Conservation (phyloP, 2,888 invertebrate genomes). For the Aleiodes alternator region DNA sequence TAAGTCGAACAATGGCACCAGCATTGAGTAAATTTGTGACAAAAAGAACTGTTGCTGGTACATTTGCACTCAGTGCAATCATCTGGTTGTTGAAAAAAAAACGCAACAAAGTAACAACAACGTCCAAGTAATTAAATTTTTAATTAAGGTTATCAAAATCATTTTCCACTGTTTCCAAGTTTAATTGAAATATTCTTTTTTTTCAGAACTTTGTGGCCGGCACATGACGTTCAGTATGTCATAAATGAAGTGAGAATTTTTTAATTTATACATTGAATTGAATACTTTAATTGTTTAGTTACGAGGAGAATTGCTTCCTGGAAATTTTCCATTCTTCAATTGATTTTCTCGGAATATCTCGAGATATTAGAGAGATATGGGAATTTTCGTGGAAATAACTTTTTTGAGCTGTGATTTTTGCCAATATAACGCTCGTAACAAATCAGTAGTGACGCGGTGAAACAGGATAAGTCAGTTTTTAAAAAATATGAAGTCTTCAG, state of each 20-base stretch:
- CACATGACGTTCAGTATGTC: slow-evolving; percentile 87
- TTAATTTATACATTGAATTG: neutral
- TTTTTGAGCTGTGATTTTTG: neutral
- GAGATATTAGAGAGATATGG: no score
- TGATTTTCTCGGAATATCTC: no score
- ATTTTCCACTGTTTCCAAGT: neutral
- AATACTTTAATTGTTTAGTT: neutral
- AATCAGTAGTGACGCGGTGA: no score
- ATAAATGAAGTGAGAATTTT: slow-evolving; percentile 80
- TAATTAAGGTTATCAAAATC: neutral
- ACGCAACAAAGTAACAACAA: slow-evolving; percentile 57
- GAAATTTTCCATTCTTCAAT: no score
- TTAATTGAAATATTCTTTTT: slow-evolving; percentile 47
- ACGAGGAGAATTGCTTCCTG: neutral
- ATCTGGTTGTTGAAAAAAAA: slow-evolving; percentile 67
- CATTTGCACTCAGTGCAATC: slow-evolving; percentile 78
- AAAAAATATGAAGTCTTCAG: no score
- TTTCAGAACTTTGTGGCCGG: slow-evolving; percentile 78
- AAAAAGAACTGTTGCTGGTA: slow-evolving; percentile 81
- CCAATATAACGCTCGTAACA: neutral
- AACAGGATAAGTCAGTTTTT: no score
- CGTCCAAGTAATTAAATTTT: slow-evolving; percentile 51
- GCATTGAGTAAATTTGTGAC: slow-evolving; percentile 85
- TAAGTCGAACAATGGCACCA: slow-evolving; percentile 80
- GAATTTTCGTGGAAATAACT: no score